Evolutionary conservation across 2,113 vertebrate genomes (phyloP), one percentile per base, ranked within the genome.

Genomic region (Mustelus asterias): DNA sequence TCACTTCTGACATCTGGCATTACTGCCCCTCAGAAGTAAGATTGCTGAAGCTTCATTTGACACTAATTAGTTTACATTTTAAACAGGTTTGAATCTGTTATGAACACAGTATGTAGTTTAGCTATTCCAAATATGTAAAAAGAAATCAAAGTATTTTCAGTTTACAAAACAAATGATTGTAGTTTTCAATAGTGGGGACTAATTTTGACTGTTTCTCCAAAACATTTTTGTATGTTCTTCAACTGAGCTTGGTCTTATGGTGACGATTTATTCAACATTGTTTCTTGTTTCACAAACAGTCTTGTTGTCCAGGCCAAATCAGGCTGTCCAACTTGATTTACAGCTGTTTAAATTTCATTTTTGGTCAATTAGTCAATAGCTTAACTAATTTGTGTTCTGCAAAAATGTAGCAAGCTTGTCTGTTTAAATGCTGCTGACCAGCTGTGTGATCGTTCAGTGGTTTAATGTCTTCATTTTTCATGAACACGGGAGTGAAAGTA

Each of bases 71-170:
- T 93, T 63, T 89, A 83, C 80, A 8, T 41, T 83, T 83, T 41
- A 37, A 83, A 83, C 41, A 83, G 8, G 26, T 65, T 65, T 37
- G 60, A 44, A 37, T 65, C n/a, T 11, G 33, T 63, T 60, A 33
- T 65, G 13, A 41, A 16, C 3, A 88, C 26, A 33, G 89, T 93
- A 37, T 54, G n/a, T 93, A 65, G 14, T 83, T 83, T 92, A 65
- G 29, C 89, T 22, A 93, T 93, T 93, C 89, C 60, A 37, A 93
- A 7, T 93, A 37, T 83, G 80, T 83, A 83, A 83, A 83, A 83
- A 83, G 37, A 83, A 41, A 37, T 80, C n/a, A 20, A 83, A 44
- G 80, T 83, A 44, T 83, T 90, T 60, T 33, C 88, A 60, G 54
- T 90, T 90, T 89, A 89, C 86, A 89, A 89, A 90, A 90, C 24